Evolutionary conservation across 2,888 invertebrate species (phyloP), one percentile per base, ranked within the genome.

Genomic region (Oligia strigilis): DNA sequence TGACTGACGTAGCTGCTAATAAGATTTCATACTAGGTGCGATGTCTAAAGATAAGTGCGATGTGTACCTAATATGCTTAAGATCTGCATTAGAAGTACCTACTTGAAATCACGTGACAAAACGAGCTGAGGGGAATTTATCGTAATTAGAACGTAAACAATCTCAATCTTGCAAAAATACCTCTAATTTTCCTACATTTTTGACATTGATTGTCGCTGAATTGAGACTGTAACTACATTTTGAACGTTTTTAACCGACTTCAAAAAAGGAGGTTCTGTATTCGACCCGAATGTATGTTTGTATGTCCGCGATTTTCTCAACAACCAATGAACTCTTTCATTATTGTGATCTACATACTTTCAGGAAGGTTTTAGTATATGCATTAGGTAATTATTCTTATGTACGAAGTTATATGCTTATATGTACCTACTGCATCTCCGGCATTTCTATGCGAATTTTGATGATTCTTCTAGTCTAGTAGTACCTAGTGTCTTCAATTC

Each of bases 1-100:
- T 14, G 29, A 55, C 17, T 82, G 66, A 83, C 71, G 46, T 77
- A 55, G 60, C 17, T 5, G 49, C 13, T 83, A 77, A 69, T 46
- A 70, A 70, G 64, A 71, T 82, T 70, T 49, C 40, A 58, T 75
- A 70, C 5, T 29, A 17, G 9, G 13, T n/a, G 40, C 46, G n/a
- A 74, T 69, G 29, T 52, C n/a, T 43, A 49, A 4, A 71, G 40
- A 46, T 46, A 83, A 75, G n/a, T 77, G 13, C 17, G 19, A 64
- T 62, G 29, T 74, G 23, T 19, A 29, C 23, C 23, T 58, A 82
- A 40, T 81, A 72, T 17, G 11, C 49, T 62, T 80, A 52, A 6
- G 17, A 62, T 55, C 19, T 78, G 62, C 46, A 70, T 17, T 79
- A 46, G 13, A 69, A 69, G 23, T 75, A 67, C 17, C 29, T 73